Conservation (phyloP, 1,140 invertebrate species). For the Tetramorium simillimum region DNA sequence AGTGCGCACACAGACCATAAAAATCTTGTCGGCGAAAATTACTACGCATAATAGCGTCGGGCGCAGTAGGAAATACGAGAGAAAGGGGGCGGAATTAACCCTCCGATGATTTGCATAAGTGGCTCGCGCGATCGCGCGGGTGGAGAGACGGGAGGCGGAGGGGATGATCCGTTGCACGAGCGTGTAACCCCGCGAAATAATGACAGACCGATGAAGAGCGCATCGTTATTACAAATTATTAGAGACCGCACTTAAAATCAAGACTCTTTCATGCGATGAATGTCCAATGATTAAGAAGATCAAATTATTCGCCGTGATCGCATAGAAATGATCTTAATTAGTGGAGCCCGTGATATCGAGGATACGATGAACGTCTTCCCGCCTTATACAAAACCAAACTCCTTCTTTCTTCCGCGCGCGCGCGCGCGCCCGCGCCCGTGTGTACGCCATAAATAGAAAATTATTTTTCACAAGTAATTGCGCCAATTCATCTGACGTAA, state of each 20-base stretch:
- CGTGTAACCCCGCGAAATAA: slow-evolving; percentile 73
- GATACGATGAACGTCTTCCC: slow-evolving; percentile 62
- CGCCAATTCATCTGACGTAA: slow-evolving; percentile 28
- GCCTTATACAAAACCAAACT: slow-evolving; percentile 62
- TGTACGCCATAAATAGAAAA: slow-evolving; percentile 26
- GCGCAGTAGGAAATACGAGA: slow-evolving; percentile 48
- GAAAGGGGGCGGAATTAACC: slow-evolving; percentile 76
- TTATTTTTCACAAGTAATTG: slow-evolving; percentile 47
- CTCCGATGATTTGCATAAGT: slow-evolving; percentile 82
- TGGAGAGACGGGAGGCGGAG: not conserved
- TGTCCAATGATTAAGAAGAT: slow-evolving; percentile 84
- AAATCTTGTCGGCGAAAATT: slow-evolving; percentile 50
- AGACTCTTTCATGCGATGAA: slow-evolving; percentile 85
- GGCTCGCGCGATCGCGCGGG: slow-evolving; percentile 68
- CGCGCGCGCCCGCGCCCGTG: not conserved
- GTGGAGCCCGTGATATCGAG: slow-evolving; percentile 71
- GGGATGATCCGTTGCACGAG: slow-evolving; percentile 69
- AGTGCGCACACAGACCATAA: slow-evolving; percentile 23
- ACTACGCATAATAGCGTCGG: slow-evolving; percentile 46
- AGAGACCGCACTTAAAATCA: slow-evolving; percentile 84
- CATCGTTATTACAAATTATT: slow-evolving; percentile 84
- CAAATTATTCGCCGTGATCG: slow-evolving; percentile 80
- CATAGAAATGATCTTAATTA: slow-evolving; percentile 81
- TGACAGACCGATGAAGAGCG: slow-evolving; percentile 79
- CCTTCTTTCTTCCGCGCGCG: slow-evolving; percentile 4